Base-by-base conservation (phyloP, 2,888 invertebrate genomes). In the Amblyjoppa proteus region DNA sequence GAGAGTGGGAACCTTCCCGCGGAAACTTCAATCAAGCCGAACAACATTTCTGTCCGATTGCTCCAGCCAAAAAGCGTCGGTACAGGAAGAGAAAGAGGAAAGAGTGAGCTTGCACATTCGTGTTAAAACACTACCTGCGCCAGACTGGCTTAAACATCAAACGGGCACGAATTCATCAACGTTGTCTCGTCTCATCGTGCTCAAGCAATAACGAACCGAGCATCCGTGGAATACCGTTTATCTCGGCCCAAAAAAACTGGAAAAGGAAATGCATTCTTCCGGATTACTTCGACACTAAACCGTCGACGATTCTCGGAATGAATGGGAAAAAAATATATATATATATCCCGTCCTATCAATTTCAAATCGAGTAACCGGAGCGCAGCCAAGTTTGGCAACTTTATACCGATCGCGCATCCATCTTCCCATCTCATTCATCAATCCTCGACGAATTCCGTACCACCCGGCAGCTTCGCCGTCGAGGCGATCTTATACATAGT, bases 11-110 rank as follows among this genome's bases (percentile, higher is more conserved):
- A 88, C 90, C 87, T 79, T 88, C 78, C 78, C 81, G 83, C 81
- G 88, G 90, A 89, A 89, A 91, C 92, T 92, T 92, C 92, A 92
- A 92, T 92, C 92, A 92, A 92, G 90, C 92, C 91, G 91, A 92
- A 91, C 92, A 92, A 91, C 92, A 91, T 92, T 92, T 92, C 91
- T 90, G 91, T 90, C 88, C 91, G 88, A 88, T 91, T 90, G 91
- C 91, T 90, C 87, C 0, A 4, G 88, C 90, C 91, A 91, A 92
- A 92, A 91, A 90, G 89, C 88, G 89, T 89, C 88, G 69, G 34
- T 16, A 31, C 28, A 34, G 61, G 16, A 31, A 7, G 31, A 31
- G 16, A 64, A 64, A 34, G 31, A 16, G n/a, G 31, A 0, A 45
- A 45, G 45, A 16, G 45, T 16, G 16, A 45, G 28, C 61, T 25